These are phyloP conservation scores for Parotia lawesii DNA, from an alignment of 2,113 vertebrate species.

Conservation along the genomic window DNA sequence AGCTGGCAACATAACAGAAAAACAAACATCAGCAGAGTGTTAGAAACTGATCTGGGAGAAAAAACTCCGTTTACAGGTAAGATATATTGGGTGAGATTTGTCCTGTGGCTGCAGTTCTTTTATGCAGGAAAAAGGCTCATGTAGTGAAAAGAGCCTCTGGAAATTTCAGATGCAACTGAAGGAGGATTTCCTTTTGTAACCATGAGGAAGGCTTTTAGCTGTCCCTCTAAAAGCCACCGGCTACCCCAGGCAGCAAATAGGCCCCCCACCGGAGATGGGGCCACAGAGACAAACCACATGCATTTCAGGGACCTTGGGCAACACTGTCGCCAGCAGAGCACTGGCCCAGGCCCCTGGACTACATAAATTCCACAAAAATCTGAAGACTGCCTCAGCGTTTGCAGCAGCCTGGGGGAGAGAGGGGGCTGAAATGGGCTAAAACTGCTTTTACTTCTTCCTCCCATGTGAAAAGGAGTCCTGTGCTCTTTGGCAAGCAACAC, in stretches of 20 bases:
- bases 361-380: neutral
- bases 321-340: neutral
- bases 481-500: neutral
- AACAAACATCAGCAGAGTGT: neutral
- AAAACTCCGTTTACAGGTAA: slow-evolving; percentile 11
- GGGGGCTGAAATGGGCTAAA: neutral
- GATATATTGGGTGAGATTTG: slow-evolving; percentile 1
- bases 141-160: neutral
- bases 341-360: neutral
- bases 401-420: neutral
- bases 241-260: neutral
- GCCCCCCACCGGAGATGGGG: neutral
- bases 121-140: neutral
- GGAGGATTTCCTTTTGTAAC: neutral
- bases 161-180: neutral
- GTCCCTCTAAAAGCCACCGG: neutral
- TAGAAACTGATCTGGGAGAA: neutral
- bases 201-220: neutral
- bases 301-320: neutral
- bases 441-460: neutral
- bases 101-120: neutral
- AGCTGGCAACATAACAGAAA: slow-evolving; percentile 2
- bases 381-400: neutral
- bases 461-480: neutral
- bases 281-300: neutral